Evolutionary conservation across 2,888 invertebrate genomes (phyloP), one percentile per base, ranked within the genome.

Genomic region (Antitype chi): DNA sequence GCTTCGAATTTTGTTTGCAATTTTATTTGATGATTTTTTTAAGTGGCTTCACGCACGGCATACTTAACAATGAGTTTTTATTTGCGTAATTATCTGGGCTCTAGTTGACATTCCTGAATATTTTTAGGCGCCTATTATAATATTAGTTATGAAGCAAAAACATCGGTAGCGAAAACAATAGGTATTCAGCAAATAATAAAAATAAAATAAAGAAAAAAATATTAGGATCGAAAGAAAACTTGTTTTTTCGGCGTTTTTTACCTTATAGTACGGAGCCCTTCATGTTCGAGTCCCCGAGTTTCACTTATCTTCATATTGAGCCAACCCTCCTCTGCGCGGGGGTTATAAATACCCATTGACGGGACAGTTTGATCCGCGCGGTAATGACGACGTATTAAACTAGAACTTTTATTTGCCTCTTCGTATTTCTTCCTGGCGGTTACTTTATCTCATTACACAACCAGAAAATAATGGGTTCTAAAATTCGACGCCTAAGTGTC

Each of bases 321-420:
- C n/a, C 43, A 77, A 76, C 76, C 66, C 77, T 77, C 77, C 7
- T 0, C 15, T 20, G 77, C 77, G 28, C 43, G 57, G 43, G n/a
- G n/a, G 43, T 23, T n/a, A 28, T 76, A 66, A 76, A 76, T 76
- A n/a, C 63, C 49, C 55, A 28, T 5, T 38, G 17, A 1, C 28
- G 28, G 64, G 76, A 76, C 76, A 38, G 4, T 38, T 64, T 64
- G 49, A 76, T 76, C 76, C 75, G 25, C 23, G 53, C 38, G 25
- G 55, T 57, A 49, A 76, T n/a, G 53, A 49, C 23, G 9, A n/a
- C 15, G 55, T 62, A 47, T 43, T 52, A 7, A 47, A 74, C 32
- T 47, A 32, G 47, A 74, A 74, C n/a, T 53, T 53, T 59, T 32
- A 17, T 5, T 25, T 6, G 23, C 13, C 25, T 38, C 11, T 13